Evolutionary conservation across 1,140 invertebrate genomes (phyloP).

Genomic region (Anagrus nilaparvatae): DNA sequence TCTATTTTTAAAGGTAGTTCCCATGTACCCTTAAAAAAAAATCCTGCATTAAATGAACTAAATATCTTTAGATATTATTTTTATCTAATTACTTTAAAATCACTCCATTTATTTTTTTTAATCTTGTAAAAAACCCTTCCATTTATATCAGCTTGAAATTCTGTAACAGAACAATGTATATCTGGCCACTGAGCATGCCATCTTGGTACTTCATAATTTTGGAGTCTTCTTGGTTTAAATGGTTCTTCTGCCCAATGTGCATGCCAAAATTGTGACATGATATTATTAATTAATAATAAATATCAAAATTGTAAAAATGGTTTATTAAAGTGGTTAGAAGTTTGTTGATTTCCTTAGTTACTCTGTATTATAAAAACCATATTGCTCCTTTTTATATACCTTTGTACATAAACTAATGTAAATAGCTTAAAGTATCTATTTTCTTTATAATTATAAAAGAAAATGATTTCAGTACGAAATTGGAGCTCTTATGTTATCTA

Average conservation of each 20-base stretch:
- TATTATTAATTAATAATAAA: no score
- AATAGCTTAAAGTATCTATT: background rate
- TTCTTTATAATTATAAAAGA: background rate
- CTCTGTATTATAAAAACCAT: no score
- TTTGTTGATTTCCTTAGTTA: no score
- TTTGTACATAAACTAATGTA: background rate
- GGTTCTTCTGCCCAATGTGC: constrained; percentile 25
- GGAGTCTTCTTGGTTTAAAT: constrained; percentile 23
- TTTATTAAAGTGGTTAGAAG: no score
- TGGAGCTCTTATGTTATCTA: constrained; percentile 52
- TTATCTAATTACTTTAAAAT: constrained; percentile 23
- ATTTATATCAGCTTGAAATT: constrained; percentile 22
- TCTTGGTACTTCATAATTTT: constrained; percentile 29
- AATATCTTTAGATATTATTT: background rate
- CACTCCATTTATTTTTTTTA: constrained; percentile 17
- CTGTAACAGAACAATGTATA: constrained; percentile 24
- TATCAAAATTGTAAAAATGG: no score
- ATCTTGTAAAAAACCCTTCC: constrained; percentile 19
- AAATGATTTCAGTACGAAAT: constrained; percentile 42
- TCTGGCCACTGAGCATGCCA: constrained; percentile 26
- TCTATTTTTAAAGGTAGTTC: constrained; percentile 26
- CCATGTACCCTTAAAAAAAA: constrained; percentile 24
- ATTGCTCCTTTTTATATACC: no score
- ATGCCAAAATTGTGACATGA: constrained; percentile 31
- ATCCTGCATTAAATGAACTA: background rate